Evolutionary conservation across 2,888 invertebrate species (phyloP).

Genomic region (Rhogogaster chlorosoma): DNA sequence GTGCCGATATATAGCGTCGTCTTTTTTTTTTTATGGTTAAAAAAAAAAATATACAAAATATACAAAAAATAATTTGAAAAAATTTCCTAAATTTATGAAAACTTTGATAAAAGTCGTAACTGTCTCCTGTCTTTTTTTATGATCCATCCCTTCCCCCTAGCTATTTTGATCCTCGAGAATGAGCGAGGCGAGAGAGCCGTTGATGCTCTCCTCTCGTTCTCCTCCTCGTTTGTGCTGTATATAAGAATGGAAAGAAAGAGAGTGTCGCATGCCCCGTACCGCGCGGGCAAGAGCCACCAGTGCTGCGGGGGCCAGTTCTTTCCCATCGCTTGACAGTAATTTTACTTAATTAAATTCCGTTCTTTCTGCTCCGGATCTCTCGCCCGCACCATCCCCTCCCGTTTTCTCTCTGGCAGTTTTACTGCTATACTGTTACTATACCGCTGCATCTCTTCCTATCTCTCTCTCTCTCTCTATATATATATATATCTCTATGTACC

Average conservation of each 20-base stretch:
- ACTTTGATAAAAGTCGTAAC: too few species aligned
- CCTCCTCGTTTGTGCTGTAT: background rate
- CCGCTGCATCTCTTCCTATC: slow-evolving; percentile 7
- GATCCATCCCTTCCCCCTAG: background rate
- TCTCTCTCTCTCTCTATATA: too few species aligned
- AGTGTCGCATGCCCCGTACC: slow-evolving; percentile 21
- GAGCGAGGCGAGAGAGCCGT: slow-evolving; percentile 55
- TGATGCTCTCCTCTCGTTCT: slow-evolving; percentile 45
- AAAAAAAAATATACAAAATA: background rate
- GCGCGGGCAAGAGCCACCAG: background rate
- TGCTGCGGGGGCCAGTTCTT: slow-evolving; percentile 54
- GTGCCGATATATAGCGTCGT: background rate
- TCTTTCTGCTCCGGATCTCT: slow-evolving; percentile 69
- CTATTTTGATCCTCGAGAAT: slow-evolving; percentile 49
- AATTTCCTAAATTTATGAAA: too few species aligned
- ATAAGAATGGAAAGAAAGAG: slow-evolving; percentile 43
- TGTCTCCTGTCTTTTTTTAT: too few species aligned
- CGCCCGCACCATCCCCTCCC: slow-evolving; percentile 14
- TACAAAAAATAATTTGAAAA: too few species aligned
- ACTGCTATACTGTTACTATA: background rate
- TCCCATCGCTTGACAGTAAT: slow-evolving; percentile 72
- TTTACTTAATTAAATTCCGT: slow-evolving; percentile 78
- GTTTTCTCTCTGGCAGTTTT: background rate
- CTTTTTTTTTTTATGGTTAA: too few species aligned
- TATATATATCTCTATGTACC: background rate